Evolutionary conservation across 92 coral and sea anemone species (phyloP).

Genomic region (Bergia puertoricense): DNA sequence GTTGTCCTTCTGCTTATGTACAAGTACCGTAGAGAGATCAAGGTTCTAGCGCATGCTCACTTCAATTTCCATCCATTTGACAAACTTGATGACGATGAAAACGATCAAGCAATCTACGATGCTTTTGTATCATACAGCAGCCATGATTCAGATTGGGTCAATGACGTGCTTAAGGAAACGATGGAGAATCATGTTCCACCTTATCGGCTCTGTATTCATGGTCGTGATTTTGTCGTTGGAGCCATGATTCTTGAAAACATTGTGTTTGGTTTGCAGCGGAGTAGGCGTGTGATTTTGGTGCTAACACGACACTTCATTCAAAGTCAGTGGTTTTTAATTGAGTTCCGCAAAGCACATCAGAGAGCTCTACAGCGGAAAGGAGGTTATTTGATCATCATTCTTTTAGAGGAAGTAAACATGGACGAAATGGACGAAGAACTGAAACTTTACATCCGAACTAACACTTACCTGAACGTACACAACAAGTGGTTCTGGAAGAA

Average conservation of each 20-base stretch:
- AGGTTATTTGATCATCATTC: slow-evolving; percentile 70
- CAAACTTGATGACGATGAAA: slow-evolving; percentile 58
- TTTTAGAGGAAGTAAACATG: slow-evolving; percentile 74
- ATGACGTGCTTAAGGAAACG: slow-evolving; percentile 48
- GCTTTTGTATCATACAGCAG: slow-evolving; percentile 82
- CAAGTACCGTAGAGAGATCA: slow-evolving; percentile 68
- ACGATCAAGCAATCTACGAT: slow-evolving; percentile 69
- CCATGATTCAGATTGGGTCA: slow-evolving; percentile 66
- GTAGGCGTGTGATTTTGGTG: slow-evolving; percentile 78
- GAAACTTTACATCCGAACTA: slow-evolving; percentile 69
- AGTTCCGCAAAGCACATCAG: slow-evolving; percentile 90
- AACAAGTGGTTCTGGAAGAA: slow-evolving; percentile 88
- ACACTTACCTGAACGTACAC: slow-evolving; percentile 66
- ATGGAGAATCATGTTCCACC: slow-evolving; percentile 74
- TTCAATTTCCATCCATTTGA: slow-evolving; percentile 88
- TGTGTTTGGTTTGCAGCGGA: slow-evolving; percentile 65
- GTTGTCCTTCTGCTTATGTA: slow-evolving; percentile 36
- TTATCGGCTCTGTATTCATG: slow-evolving; percentile 74
- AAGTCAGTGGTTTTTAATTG: slow-evolving; percentile 88
- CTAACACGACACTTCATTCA: slow-evolving; percentile 64
- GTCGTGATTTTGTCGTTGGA: slow-evolving; percentile 80
- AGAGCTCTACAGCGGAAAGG: slow-evolving; percentile 66
- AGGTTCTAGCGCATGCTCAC: slow-evolving; percentile 68
- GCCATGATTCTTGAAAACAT: slow-evolving; percentile 73
- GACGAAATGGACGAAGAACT: slow-evolving; percentile 70